These are phyloP conservation scores for Julus scandinavius DNA, from an alignment of 2,888 invertebrate species.

Conservation along the genomic window DNA sequence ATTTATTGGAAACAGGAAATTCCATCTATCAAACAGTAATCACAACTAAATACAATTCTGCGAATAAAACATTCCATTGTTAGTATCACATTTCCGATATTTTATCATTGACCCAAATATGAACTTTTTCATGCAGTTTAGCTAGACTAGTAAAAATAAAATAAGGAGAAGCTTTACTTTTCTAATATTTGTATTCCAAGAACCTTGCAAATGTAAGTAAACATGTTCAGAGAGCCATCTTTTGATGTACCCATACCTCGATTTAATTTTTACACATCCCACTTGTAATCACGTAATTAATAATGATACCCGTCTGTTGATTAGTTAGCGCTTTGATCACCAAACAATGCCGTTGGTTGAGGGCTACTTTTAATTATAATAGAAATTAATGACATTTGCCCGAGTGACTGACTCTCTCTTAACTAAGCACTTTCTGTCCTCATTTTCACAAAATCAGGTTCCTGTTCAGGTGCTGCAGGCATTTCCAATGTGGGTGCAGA, in stretches of 20 bases:
- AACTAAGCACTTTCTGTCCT: background rate
- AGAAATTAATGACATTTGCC: background rate
- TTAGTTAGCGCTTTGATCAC: background rate
- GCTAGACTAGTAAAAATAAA: no score
- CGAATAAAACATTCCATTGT: no score
- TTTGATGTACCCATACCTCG: background rate
- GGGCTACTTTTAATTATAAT: background rate
- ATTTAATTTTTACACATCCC: no score
- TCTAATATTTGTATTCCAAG: background rate
- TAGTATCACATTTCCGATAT: no score
- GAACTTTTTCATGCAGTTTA: no score
- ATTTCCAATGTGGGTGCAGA: background rate
- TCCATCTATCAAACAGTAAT: no score
- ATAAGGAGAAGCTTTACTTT: background rate
- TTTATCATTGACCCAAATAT: no score
- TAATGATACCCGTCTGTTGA: background rate
- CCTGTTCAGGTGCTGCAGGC: no score
- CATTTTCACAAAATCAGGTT: background rate
- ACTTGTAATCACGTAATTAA: background rate
- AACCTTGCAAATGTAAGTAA: background rate
- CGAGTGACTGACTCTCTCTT: background rate
- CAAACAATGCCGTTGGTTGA: background rate
- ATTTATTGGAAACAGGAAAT: no score
- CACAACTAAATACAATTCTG: no score
- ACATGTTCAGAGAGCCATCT: background rate